Base-by-base conservation (phyloP, 2,888 invertebrate species). In the Adineta ricciae region DNA sequence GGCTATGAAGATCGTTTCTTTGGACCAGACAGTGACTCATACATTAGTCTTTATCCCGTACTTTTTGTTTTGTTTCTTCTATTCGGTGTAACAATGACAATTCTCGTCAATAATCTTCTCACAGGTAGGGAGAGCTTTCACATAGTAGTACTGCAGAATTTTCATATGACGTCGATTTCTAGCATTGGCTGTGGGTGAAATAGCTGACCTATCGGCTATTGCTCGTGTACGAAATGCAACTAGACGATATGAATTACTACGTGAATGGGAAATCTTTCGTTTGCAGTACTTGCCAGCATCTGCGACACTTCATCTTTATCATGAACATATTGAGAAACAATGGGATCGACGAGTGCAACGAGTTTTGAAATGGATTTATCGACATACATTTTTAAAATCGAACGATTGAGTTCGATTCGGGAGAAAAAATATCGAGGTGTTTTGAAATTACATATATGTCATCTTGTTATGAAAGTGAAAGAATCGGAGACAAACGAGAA, bases 171-270 rank as follows among this genome's bases (percentile, higher is more conserved):
- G 14, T 72, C 0, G 24, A 41, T 24, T 73, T 73, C 4, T 38
- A 73, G 73, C 36, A 36, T 38, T 73, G 36, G 73, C 73, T 38
- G 73, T 73, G 16, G 73, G 73, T 38, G 73, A 73, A 73, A 73
- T 73, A 36, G 38, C 36, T 36, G 21, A 73, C 21, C n/a, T 41
- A 41, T 78, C n/a, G 14, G 24, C 38, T 8, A 38, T 41, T 8
- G 41, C 41, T 3, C 38, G 78, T 2, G 9, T 78, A n/a, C 78
- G 41, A 24, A 41, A 78, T 78, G 38, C 78, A 24, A 78, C 41
- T 24, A 19, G 8, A n/a, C n/a, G 21, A 41, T n/a, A 78, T n/a
- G n/a, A 41, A 78, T 78, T 78, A 78, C n/a, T 78, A 41, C 16
- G n/a, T 41, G 78, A 78, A 41, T 78, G 24, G 24, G 78, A 78